Conservation (phyloP, 1,140 invertebrate species). For the Plectus sambesii region DNA sequence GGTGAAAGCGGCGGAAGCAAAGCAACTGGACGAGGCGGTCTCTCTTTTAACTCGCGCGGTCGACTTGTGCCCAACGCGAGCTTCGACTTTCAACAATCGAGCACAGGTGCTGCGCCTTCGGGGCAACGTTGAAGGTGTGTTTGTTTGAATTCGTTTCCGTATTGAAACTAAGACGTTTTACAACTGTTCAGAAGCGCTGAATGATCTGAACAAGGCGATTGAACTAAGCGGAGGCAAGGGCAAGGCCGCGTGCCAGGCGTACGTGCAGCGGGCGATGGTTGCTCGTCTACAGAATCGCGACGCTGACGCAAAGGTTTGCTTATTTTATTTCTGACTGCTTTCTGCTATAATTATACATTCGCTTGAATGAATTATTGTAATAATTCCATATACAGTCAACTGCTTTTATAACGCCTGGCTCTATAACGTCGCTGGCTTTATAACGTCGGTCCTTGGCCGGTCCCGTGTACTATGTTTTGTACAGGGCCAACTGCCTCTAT, state of each 20-base stretch:
- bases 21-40: conserved; percentile 56
- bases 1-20: conserved; percentile 57
- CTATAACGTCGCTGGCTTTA: too few species aligned
- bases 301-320: conserved; percentile 53
- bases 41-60: conserved; percentile 46
- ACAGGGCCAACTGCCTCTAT: too few species aligned
- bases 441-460: too few species aligned
- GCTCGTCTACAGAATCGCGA: conserved; percentile 54
- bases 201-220: conserved; percentile 63
- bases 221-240: conserved; percentile 56
- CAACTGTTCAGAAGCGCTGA: conserved; percentile 56
- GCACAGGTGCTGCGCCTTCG: conserved; percentile 64
- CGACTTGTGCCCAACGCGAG: conserved; percentile 44
- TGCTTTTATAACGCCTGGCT: too few species aligned
- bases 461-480: too few species aligned
- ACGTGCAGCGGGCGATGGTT: conserved; percentile 67
- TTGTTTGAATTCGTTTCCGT: conserved; percentile 7
- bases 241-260: conserved; percentile 59
- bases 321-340: too few species aligned
- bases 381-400: conserved; percentile 8
- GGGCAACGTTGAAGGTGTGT: conserved; percentile 58
- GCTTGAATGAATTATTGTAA: too few species aligned
- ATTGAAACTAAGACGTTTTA: conserved; percentile 9
- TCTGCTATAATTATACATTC: too few species aligned
- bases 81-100: conserved; percentile 67